Evolutionary conservation across 2,888 invertebrate species (phyloP).

Genomic region (Ligdia adustata): DNA sequence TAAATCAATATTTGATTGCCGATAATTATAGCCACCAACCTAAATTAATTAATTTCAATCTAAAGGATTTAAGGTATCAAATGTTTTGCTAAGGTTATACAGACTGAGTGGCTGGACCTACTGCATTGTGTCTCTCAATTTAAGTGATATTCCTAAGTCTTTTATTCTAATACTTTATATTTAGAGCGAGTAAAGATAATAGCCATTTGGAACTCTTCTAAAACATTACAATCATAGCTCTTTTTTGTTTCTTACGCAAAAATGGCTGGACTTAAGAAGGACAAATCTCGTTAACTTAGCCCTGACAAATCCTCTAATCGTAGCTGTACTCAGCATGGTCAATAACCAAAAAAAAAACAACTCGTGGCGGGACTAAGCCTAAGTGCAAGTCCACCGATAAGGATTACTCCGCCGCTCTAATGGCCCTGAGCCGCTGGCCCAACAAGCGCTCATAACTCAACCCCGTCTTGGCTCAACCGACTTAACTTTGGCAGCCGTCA

Average conservation of each 20-base stretch:
- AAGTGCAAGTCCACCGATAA: constrained; percentile 83
- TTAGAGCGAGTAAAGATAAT: too few relatives aligned
- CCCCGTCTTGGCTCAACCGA: constrained; percentile 80
- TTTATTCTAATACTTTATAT: too few relatives aligned
- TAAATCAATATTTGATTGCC: too few relatives aligned
- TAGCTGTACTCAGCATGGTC: constrained; percentile 70
- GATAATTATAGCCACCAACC: too few relatives aligned
- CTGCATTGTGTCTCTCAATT: too few relatives aligned
- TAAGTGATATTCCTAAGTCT: too few relatives aligned
- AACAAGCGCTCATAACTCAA: constrained; percentile 82
- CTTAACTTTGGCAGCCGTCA: constrained; percentile 84
- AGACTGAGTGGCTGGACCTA: too few relatives aligned
- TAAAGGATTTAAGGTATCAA: too few relatives aligned
- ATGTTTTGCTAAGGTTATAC: too few relatives aligned
- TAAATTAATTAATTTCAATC: too few relatives aligned
- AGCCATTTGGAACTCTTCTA: too few relatives aligned
- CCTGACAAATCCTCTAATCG: constrained; percentile 71
- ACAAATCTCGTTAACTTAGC: constrained; percentile 37
- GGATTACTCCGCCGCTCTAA: constrained; percentile 79
- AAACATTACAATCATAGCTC: too few relatives aligned
- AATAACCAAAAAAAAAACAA: constrained; percentile 78
- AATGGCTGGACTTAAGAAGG: constrained; percentile 2
- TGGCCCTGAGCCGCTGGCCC: constrained; percentile 80
- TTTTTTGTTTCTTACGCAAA: background rate
- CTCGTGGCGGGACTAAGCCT: constrained; percentile 82